phyloP scores from a whole-genome alignment of 2,113 vertebrate species.

The Pseudorectes ferrugineus region DNA sequence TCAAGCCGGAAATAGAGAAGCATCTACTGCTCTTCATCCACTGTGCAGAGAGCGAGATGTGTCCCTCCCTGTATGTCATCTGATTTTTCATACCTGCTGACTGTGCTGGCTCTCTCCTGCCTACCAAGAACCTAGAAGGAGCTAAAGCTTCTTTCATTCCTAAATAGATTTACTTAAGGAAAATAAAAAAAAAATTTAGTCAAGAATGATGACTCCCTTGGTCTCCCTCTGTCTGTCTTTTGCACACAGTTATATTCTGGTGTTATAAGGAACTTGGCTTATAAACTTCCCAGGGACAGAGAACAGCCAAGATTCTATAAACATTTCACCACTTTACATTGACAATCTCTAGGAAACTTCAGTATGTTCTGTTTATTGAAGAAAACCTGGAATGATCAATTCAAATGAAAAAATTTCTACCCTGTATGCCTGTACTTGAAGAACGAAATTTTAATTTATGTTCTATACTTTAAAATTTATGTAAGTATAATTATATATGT shows the following conservation, averaged over 20 bases:
- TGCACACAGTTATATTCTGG: neutral
- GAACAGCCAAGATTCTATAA: neutral
- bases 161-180: neutral
- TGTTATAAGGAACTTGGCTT: neutral
- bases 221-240: neutral
- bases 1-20: neutral
- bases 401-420: neutral
- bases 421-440: neutral
- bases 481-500: neutral
- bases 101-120: neutral
- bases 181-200: neutral
- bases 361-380: neutral
- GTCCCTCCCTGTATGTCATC: neutral
- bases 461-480: neutral
- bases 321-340: neutral
- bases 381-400: neutral
- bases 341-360: neutral
- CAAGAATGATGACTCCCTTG: neutral
- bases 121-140: neutral
- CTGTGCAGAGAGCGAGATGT: accelerated
- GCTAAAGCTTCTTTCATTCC: neutral
- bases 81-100: neutral
- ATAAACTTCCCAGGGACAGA: neutral
- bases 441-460: neutral
- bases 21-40: neutral